These are phyloP conservation scores for Cliona cf. orientalis DNA, from an alignment of 37 sponge, comb jelly and placozoan genomes.

Conservation along the genomic window DNA sequence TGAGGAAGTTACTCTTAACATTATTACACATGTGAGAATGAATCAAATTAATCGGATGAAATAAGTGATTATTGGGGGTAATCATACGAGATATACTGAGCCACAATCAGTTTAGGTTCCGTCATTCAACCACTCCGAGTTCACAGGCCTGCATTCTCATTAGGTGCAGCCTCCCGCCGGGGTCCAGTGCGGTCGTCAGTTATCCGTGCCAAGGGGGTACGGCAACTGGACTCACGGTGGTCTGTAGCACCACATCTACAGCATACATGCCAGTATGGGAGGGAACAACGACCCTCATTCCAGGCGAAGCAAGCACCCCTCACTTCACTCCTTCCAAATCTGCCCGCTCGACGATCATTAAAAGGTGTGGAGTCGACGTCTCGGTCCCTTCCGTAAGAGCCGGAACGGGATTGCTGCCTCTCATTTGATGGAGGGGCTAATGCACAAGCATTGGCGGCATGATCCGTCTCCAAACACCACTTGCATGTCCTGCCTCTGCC, in stretches of 20 bases:
- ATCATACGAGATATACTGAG: too few species aligned
- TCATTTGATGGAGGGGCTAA: neutral
- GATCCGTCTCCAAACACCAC: conserved; percentile 12
- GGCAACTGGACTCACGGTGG: neutral
- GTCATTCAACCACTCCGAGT: neutral
- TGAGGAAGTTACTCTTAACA: too few species aligned
- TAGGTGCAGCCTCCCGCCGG: neutral
- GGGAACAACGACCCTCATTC: conserved; percentile 6
- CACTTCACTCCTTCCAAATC: neutral
- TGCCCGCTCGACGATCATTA: neutral
- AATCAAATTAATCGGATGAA: too few species aligned
- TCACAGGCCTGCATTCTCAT: neutral
- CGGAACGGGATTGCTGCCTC: too few species aligned
- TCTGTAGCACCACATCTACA: neutral
- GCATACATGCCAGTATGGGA: neutral
- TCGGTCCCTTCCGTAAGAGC: too few species aligned
- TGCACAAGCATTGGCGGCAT: neutral
- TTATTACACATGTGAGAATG: too few species aligned
- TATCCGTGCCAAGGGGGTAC: neutral
- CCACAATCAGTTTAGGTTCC: neutral
- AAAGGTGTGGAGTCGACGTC: too few species aligned
- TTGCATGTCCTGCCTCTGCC: neutral
- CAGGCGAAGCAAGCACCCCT: conserved; percentile 13
- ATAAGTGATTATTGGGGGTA: too few species aligned
- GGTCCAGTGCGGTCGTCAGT: neutral